A percentile compares a stretch with the other conserved stretches of the same genome.
Conservation (phyloP, 2,113 vertebrate species). For the Hippocampus mohnikei region DNA sequence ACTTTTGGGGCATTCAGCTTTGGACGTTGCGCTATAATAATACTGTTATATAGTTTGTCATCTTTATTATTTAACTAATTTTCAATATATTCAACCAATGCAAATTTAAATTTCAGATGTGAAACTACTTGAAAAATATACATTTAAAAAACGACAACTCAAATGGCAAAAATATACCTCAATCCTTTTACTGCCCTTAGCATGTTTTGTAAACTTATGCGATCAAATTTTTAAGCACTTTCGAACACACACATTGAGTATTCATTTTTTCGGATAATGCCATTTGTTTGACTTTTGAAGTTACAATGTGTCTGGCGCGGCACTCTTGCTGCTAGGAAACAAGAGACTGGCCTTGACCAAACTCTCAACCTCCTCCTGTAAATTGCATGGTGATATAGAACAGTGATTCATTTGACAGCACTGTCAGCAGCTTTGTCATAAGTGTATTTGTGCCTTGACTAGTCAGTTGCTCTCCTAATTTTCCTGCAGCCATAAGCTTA, state of each 20-base stretch:
- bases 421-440: slow-evolving; percentile 40
- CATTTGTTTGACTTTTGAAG: slow-evolving; percentile 25
- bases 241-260: no score
- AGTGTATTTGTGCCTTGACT: slow-evolving; percentile 41
- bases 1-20: no score
- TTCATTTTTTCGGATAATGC: no score
- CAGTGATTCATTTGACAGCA: slow-evolving; percentile 20
- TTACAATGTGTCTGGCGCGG: slow-evolving; percentile 13
- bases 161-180: no score
- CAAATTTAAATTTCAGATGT: no score
- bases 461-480: slow-evolving; percentile 3
- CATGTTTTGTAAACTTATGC: no score
- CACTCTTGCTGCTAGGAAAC: slow-evolving; percentile 16
- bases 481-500: slow-evolving; percentile 9
- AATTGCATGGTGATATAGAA: slow-evolving; percentile 24
- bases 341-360: slow-evolving; percentile 34
- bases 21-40: no score
- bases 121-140: neutral
- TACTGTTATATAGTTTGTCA: no score
- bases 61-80: neutral
- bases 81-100: neutral
- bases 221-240: no score
- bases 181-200: no score
- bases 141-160: no score
- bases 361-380: slow-evolving; percentile 25